Evolutionary conservation across 1,140 invertebrate species (phyloP).

Genomic region (Trachelipus rathkii): DNA sequence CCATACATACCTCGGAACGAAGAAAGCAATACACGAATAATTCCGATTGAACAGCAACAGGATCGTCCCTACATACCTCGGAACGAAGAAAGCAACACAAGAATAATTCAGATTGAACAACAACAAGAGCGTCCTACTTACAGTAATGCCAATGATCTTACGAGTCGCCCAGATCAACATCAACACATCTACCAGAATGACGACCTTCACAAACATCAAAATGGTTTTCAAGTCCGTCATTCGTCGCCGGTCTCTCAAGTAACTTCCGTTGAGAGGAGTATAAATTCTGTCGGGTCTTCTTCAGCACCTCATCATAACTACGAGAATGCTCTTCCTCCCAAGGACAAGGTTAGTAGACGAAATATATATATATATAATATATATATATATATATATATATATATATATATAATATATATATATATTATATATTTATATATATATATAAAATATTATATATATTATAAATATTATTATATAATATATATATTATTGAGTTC

Average conservation of each 20-base stretch:
- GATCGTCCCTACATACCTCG: too few species aligned
- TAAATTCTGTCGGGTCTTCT: not conserved
- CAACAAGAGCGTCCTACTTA: not conserved
- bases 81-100: too few species aligned
- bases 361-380: too few species aligned
- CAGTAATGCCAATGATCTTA: not conserved
- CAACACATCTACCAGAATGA: conserved; percentile 1
- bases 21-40: too few species aligned
- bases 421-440: not conserved
- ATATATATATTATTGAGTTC: too few species aligned
- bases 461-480: conserved; percentile 8
- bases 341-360: not conserved
- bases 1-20: too few species aligned
- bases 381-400: conserved; percentile 16
- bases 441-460: conserved; percentile 9
- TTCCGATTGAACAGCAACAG: too few species aligned
- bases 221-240: too few species aligned
- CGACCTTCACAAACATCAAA: not conserved
- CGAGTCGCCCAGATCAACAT: not conserved
- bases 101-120: not conserved
- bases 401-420: conserved; percentile 16
- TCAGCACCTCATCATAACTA: not conserved
- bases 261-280: too few species aligned
- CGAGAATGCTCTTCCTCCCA: not conserved
- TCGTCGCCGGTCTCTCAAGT: too few species aligned